Evolutionary conservation across 2,888 invertebrate genomes (phyloP).

Genomic region (Hedychridium roseum): DNA sequence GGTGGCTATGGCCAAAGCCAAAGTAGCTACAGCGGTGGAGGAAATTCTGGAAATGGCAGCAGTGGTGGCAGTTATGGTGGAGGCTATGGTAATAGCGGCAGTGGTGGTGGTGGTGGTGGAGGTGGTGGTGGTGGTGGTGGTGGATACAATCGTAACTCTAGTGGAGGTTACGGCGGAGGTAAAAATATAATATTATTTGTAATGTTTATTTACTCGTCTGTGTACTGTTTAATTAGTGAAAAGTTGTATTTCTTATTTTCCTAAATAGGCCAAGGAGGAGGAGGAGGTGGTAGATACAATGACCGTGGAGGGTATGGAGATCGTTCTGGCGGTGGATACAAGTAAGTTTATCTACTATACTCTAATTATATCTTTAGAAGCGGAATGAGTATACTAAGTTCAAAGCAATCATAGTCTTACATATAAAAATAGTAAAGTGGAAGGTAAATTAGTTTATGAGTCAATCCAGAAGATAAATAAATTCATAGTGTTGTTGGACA

Average conservation of each 20-base stretch:
- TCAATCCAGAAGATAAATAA: too few species aligned
- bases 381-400: too few species aligned
- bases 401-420: too few species aligned
- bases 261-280: slow-evolving; percentile 65
- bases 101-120: slow-evolving; percentile 54
- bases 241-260: slow-evolving; percentile 9
- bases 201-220: not conserved
- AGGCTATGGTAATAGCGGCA: slow-evolving; percentile 66
- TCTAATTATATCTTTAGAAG: slow-evolving; percentile 12
- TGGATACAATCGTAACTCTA: slow-evolving; percentile 42
- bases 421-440: slow-evolving; percentile 20
- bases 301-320: slow-evolving; percentile 67
- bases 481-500: too few species aligned
- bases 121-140: slow-evolving; percentile 56
- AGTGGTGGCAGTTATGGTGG: slow-evolving; percentile 64
- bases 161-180: slow-evolving; percentile 62
- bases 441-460: slow-evolving; percentile 34
- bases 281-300: slow-evolving; percentile 54
- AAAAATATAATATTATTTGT: not conserved
- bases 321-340: slow-evolving; percentile 60
- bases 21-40: slow-evolving; percentile 50
- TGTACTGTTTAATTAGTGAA: not conserved
- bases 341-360: slow-evolving; percentile 54
- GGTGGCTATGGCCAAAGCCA: slow-evolving; percentile 52
- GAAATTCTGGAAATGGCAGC: slow-evolving; percentile 65